Conservation (phyloP, 64 coral and sea anemone species). For the Stichodactyla mertensii region DNA sequence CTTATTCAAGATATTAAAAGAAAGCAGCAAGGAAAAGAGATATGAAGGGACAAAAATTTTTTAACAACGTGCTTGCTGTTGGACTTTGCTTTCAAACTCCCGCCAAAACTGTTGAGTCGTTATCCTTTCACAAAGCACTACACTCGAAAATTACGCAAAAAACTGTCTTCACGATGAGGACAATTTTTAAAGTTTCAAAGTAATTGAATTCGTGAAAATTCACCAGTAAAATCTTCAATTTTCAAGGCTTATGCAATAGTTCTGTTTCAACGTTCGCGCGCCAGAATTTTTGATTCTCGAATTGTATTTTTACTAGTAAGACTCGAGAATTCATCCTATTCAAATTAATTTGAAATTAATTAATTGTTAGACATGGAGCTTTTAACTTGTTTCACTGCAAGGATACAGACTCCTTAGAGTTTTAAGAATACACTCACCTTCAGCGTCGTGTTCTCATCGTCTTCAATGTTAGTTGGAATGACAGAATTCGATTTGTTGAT, state of each 20-base stretch:
- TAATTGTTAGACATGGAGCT: neutral
- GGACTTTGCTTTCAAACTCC: slow-evolving; percentile 3
- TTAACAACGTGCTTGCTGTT: neutral
- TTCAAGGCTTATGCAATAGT: neutral
- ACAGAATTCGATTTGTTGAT: slow-evolving; percentile 5
- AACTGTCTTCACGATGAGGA: no score
- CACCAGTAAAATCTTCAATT: neutral
- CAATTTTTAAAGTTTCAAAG: neutral
- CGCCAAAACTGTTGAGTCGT: neutral
- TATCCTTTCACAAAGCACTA: neutral
- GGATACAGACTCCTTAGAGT: neutral
- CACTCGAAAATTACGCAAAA: neutral
- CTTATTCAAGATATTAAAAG: neutral
- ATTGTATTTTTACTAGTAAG: neutral
- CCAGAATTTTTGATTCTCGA: slow-evolving; percentile 1
- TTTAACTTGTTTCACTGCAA: neutral
- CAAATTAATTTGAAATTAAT: neutral
- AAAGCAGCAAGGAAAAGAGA: neutral
- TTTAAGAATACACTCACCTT: neutral
- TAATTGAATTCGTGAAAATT: neutral
- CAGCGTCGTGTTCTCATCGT: neutral
- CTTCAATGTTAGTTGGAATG: neutral
- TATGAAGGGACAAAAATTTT: neutral
- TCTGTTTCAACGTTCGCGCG: slow-evolving; percentile 21
- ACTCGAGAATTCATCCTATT: neutral